A percentile compares a stretch with the other conserved stretches of the same genome.
These are phyloP conservation scores for Corythaixoides concolor DNA, from an alignment of 2,113 vertebrate genomes.

Conservation along the genomic window DNA sequence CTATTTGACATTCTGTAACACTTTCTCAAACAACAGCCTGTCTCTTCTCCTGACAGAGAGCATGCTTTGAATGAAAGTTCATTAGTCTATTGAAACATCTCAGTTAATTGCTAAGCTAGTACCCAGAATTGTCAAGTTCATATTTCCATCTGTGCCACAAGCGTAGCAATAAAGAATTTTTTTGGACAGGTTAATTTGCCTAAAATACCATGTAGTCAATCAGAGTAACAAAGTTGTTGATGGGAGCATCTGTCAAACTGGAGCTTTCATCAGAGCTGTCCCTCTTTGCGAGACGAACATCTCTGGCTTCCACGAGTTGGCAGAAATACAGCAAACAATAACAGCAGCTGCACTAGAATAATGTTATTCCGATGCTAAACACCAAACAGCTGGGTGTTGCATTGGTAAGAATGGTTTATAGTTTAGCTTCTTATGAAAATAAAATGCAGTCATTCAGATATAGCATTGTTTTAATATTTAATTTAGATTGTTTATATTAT, in stretches of 20 bases:
- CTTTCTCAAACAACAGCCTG: constrained; percentile 45
- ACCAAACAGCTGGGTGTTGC: constrained; percentile 61
- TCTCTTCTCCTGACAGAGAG: constrained; percentile 63
- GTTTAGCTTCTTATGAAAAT: constrained; percentile 53
- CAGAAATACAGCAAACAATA: constrained; percentile 49
- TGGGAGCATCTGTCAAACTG: constrained; percentile 64
- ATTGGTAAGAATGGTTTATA: constrained; percentile 23
- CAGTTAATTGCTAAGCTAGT: constrained; percentile 70
- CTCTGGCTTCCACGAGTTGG: constrained; percentile 51
- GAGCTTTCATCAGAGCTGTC: constrained; percentile 51
- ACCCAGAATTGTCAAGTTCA: constrained; percentile 66
- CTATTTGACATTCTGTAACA: constrained; percentile 40
- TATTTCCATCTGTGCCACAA: constrained; percentile 73
- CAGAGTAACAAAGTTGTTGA: constrained; percentile 72
- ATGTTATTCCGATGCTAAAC: constrained; percentile 10
- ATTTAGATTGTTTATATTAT: constrained; percentile 56
- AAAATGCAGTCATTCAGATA: constrained; percentile 38
- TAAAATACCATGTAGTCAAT: constrained; percentile 73
- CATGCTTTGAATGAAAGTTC: constrained; percentile 68
- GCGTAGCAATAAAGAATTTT: constrained; percentile 63
- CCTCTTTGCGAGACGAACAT: constrained; percentile 38
- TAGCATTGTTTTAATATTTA: constrained; percentile 59
- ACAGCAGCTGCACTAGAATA: constrained; percentile 66
- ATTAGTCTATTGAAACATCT: constrained; percentile 73
- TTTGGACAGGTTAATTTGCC: constrained; percentile 78